A percentile compares a stretch with the other conserved stretches of the same genome.
Conservation (phyloP, 2,113 vertebrate genomes). For the Ictalurus furcatus region DNA sequence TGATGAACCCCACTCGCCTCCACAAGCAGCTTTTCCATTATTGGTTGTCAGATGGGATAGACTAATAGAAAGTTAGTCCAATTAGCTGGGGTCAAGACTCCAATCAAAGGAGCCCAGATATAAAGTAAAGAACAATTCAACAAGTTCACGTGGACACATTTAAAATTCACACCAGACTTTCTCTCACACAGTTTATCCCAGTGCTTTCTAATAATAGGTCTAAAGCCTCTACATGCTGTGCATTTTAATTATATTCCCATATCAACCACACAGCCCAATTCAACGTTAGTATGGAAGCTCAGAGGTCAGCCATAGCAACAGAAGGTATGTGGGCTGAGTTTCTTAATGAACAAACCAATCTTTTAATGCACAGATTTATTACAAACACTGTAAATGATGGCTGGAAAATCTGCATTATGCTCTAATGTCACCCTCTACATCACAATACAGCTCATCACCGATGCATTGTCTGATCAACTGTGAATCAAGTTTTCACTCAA, state of each 20-base stretch:
- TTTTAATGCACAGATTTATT: not conserved
- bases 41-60: not conserved
- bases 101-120: constrained; percentile 11
- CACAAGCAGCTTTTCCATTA: constrained; percentile 29
- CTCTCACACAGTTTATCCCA: not conserved
- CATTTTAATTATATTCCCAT: too few species aligned
- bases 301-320: not conserved
- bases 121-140: constrained; percentile 10
- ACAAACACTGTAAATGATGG: not conserved
- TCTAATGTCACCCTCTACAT: not conserved
- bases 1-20: not conserved
- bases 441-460: too few species aligned
- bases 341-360: not conserved
- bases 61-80: constrained; percentile 14
- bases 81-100: constrained; percentile 16
- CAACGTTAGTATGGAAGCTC: not conserved
- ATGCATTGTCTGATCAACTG: too few species aligned
- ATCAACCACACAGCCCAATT: not conserved
- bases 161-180: not conserved
- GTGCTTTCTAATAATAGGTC: not conserved
- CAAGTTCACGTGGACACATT: not conserved
- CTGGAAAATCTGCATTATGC: not conserved
- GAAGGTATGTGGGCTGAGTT: not conserved
- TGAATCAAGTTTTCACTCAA: too few species aligned
- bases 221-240: not conserved